Evolutionary conservation across 2,113 vertebrate genomes (phyloP), one percentile per base, ranked within the genome.

Genomic region (Ictalurus furcatus): DNA sequence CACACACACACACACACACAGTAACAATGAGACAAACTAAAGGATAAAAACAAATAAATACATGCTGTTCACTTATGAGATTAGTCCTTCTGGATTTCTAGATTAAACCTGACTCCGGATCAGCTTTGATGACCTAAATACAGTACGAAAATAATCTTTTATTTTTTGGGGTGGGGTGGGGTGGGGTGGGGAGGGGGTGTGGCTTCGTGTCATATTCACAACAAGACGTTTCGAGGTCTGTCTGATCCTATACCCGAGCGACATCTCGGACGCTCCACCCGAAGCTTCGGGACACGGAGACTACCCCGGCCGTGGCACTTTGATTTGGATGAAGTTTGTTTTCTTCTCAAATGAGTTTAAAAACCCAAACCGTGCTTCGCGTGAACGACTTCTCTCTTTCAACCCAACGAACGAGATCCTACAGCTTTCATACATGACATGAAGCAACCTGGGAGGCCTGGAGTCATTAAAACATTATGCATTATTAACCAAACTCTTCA

Each of bases 281-380:
- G 30, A 85, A 87, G 69, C 34, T 37, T 1, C 4, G 4, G 40
- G 19, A 84, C 0, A 58, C 16, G 34, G 34, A 11, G 28, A 3
- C 11, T 37, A 0, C 14, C 2, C 12, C 2, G 40, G 12, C 58
- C 19, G 6, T 61, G 34, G 54, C 1, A 25, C 52, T n/a, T 25
- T 7, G 4, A 87, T 84, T 74, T 84, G 48, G 71, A 69, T 84
- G n/a, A 40, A 71, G 65, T 87, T 83, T 83, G 78, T 76, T 87
- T 84, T 54, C 52, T 37, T 61, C 52, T 80, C 54, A 81, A 63
- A 52, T 28, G 54, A 82, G 84, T 52, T 40, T 5, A 67, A 79
- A 71, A 79, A 40, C 2, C 44, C 13, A 61, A 44, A 44, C 4
- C 12, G 28, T 28, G 16, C 2, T 30, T 54, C 17, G 0, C 13